A percentile compares a stretch with the other conserved stretches of the same genome.
phyloP scores from a whole-genome alignment of 2,113 vertebrate genomes.

The Cephalopterus ornatus region DNA sequence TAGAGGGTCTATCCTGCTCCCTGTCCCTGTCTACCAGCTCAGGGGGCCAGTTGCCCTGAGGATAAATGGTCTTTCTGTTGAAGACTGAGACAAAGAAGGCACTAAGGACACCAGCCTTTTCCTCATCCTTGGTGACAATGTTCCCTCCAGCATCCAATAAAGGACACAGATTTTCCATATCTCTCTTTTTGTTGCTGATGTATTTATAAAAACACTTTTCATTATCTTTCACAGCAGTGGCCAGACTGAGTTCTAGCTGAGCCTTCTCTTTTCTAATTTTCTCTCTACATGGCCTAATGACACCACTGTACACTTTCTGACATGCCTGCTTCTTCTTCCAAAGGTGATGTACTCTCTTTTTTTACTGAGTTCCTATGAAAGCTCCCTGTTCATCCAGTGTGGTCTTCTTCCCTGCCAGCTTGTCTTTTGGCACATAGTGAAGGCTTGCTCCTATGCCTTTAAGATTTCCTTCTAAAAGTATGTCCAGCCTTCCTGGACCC shows the following conservation, averaged over 20 bases:
- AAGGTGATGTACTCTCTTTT: not conserved
- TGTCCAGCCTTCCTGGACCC: not conserved
- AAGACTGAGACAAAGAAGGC: not conserved
- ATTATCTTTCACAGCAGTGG: not conserved
- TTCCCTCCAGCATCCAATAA: not conserved
- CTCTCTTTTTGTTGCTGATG: not conserved
- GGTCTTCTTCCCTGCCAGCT: not conserved
- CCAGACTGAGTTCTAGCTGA: not conserved
- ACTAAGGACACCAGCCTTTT: not conserved
- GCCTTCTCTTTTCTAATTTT: not conserved
- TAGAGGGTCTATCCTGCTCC: not conserved
- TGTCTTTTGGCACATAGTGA: not conserved
- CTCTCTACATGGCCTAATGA: not conserved
- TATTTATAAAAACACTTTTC: not conserved
- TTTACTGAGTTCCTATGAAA: not conserved
- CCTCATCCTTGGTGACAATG: not conserved
- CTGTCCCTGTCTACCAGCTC: not conserved
- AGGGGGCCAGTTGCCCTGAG: not conserved
- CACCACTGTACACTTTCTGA: not conserved
- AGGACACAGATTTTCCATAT: not conserved
- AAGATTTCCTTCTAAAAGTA: not conserved
- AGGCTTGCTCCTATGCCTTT: not conserved
- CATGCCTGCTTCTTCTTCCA: not conserved
- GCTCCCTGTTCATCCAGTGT: not conserved
- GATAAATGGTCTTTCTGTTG: not conserved